A percentile compares a stretch with the other conserved stretches of the same genome.
Evolutionary conservation across 2,797 vertebrate species (phyloP).

Genomic region (Poecilia picta): DNA sequence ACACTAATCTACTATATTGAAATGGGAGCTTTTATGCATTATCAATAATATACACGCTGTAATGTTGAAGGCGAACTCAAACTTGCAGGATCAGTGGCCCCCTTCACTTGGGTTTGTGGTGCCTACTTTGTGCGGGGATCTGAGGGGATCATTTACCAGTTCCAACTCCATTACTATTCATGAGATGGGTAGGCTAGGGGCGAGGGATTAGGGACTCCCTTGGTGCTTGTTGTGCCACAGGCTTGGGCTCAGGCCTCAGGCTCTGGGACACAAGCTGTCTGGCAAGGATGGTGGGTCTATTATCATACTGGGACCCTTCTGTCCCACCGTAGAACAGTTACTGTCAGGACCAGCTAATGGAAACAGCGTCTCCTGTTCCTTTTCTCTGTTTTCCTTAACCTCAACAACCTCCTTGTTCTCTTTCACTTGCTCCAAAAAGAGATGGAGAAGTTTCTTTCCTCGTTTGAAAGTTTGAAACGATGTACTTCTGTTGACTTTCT

Average conservation of each 20-base stretch:
- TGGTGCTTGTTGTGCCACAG: slow-evolving; percentile 82
- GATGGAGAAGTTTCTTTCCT: slow-evolving; percentile 58
- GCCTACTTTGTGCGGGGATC: slow-evolving; percentile 74
- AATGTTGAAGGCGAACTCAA: slow-evolving; percentile 60
- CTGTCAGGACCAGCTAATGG: slow-evolving; percentile 74
- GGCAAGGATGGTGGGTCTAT: slow-evolving; percentile 78
- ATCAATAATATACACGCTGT: slow-evolving; percentile 73
- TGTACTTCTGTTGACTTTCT: slow-evolving; percentile 58
- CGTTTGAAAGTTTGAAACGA: slow-evolving; percentile 67
- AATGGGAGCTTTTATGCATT: slow-evolving; percentile 71
- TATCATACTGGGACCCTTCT: slow-evolving; percentile 78
- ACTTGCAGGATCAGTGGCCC: slow-evolving; percentile 69
- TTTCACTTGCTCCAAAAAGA: slow-evolving; percentile 55
- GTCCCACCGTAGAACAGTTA: slow-evolving; percentile 76
- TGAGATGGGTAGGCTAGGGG: slow-evolving; percentile 81
- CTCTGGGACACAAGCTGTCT: slow-evolving; percentile 74
- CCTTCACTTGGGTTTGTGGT: slow-evolving; percentile 64
- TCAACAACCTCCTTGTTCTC: slow-evolving; percentile 58
- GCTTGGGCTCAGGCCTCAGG: slow-evolving; percentile 74
- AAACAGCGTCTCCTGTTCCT: slow-evolving; percentile 71
- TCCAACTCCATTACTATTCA: slow-evolving; percentile 85
- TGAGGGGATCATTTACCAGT: slow-evolving; percentile 78
- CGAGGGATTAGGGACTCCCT: slow-evolving; percentile 84
- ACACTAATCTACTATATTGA: slow-evolving; percentile 76
- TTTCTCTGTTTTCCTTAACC: slow-evolving; percentile 65